A percentile compares a stretch with the other conserved stretches of the same genome.
These are phyloP conservation scores for Eilema griseolum DNA, from an alignment of 2,888 invertebrate species.

Conservation along the genomic window DNA sequence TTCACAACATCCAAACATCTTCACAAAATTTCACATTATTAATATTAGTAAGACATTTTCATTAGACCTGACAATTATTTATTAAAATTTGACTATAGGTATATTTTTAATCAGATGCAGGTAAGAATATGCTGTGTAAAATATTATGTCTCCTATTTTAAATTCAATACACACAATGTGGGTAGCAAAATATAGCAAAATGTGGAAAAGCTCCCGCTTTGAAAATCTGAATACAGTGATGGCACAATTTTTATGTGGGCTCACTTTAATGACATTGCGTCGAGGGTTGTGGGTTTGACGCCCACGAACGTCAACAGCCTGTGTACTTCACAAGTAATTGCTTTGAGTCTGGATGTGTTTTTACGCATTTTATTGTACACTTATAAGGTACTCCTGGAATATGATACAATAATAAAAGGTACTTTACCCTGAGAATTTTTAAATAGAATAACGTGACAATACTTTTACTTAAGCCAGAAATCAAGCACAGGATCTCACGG, in stretches of 20 bases:
- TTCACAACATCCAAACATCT: too few species aligned
- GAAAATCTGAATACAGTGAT: not conserved
- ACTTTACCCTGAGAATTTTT: not conserved
- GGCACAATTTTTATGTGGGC: not conserved
- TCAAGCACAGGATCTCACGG: not conserved
- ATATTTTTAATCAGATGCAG: too few species aligned
- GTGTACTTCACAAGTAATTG: not conserved
- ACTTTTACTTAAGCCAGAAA: not conserved
- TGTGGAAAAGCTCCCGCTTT: not conserved
- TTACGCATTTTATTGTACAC: not conserved
- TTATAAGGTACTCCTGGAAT: not conserved
- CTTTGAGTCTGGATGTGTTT: constrained; percentile 2
- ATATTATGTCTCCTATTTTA: not conserved
- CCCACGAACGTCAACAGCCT: not conserved
- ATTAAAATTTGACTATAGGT: too few species aligned
- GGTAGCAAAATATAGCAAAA: not conserved
- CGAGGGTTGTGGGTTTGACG: not conserved
- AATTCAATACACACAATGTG: not conserved
- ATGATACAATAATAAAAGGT: not conserved
- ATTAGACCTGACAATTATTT: too few species aligned
- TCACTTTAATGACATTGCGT: not conserved
- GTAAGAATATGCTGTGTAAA: too few species aligned
- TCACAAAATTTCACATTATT: too few species aligned
- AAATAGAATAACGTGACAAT: not conserved
- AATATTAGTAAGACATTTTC: too few species aligned